Evolutionary conservation across 2,888 invertebrate genomes (phyloP), one percentile per base, ranked within the genome.

Genomic region (Shargacucullia verbasci): DNA sequence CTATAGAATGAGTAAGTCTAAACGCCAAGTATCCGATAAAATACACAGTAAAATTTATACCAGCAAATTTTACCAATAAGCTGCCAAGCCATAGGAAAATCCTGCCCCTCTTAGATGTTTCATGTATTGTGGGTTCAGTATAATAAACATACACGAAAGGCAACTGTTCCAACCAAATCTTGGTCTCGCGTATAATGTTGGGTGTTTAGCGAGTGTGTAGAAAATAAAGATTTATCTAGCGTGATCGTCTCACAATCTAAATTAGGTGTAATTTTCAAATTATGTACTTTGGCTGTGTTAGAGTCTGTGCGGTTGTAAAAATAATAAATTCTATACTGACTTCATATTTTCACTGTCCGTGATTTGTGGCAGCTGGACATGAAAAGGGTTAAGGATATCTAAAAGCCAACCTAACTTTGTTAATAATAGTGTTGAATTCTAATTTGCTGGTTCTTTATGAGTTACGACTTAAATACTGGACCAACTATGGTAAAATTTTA

Each of bases 211-310:
- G 20, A 20, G 12, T 40, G 2, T 47, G 38, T 44, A 43, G 34
- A 20, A 4, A 40, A 34, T 31, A 44, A 43, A 52, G 27, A 50
- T 20, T 9, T 39, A 8, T 9, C 0, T 10, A 58, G 66, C 59
- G 63, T 76, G 74, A 39, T 52, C 67, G 63, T 76, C 61, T 41
- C 59, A 58, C 10, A 65, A 53, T 62, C 56, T 67, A 70, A 67
- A 70, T 72, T 60, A 60, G 61, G 58, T 57, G 44, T 73, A 63
- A 56, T 74, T 78, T 80, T 80, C 75, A 70, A 78, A 81, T 77
- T 75, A 55, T 65, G 46, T 65, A 83, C 81, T 71, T 84, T 83
- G 88, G 88, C 88, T 87, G 86, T 87, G 87, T 82, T 79, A 71
- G 70, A 45, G 62, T 81, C 81, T 79, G 66, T 70, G 59, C 70